A percentile compares a stretch with the other conserved stretches of the same genome.
These are phyloP conservation scores for Philereme vetulata DNA, from an alignment of 2,888 invertebrate genomes.

Conservation along the genomic window DNA sequence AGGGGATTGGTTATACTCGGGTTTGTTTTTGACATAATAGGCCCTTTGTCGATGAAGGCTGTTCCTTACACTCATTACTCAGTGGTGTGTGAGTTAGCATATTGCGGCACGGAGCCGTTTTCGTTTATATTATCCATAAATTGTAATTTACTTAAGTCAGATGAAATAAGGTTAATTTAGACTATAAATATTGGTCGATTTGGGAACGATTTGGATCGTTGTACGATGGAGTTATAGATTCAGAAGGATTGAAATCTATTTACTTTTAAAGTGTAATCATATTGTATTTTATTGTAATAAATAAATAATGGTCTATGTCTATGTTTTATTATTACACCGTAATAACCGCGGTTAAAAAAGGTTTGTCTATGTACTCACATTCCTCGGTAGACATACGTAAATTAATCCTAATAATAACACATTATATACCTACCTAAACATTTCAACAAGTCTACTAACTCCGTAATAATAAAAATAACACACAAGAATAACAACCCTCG, in stretches of 20 bases:
- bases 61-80: slow-evolving; percentile 42
- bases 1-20: slow-evolving; percentile 64
- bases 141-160: slow-evolving; percentile 38
- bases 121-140: slow-evolving; percentile 40
- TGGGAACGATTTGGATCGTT: slow-evolving; percentile 13
- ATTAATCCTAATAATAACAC: too few relatives aligned
- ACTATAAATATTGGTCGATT: slow-evolving; percentile 29
- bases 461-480: too few relatives aligned
- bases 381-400: too few relatives aligned
- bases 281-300: too few relatives aligned
- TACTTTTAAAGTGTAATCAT: too few relatives aligned
- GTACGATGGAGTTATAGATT: slow-evolving; percentile 1
- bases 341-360: too few relatives aligned
- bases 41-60: slow-evolving; percentile 65
- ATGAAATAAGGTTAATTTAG: slow-evolving; percentile 40
- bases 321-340: too few relatives aligned
- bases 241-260: not conserved
- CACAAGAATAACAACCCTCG: too few relatives aligned
- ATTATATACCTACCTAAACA: too few relatives aligned
- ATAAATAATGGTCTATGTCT: too few relatives aligned
- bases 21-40: slow-evolving; percentile 79
- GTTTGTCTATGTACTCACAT: too few relatives aligned
- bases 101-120: slow-evolving; percentile 44
- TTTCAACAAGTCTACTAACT: too few relatives aligned
- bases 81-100: slow-evolving; percentile 60